Evolutionary conservation across 2,888 invertebrate species (phyloP).

Genomic region (Lochmaea crataegi): DNA sequence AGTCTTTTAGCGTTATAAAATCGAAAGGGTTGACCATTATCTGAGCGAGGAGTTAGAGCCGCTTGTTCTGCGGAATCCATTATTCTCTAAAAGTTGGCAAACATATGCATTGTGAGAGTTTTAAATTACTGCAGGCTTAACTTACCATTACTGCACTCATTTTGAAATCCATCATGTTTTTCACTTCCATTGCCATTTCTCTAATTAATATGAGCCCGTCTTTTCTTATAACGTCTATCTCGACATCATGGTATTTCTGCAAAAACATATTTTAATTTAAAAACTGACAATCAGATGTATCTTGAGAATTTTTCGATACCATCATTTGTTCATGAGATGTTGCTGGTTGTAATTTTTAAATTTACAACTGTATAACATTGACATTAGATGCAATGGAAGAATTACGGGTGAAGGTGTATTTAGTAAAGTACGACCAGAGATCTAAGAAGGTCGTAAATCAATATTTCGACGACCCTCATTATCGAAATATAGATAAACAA

Average conservation of each 20-base stretch:
- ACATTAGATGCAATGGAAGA: too few species aligned
- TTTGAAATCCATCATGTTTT: constrained; percentile 94
- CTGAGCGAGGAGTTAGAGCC: constrained; percentile 75
- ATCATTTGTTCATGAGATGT: too few species aligned
- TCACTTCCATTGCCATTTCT: constrained; percentile 90
- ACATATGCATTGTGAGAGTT: neutral
- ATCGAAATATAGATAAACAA: too few species aligned
- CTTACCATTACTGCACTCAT: constrained; percentile 92
- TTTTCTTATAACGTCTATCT: constrained; percentile 82
- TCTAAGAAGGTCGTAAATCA: too few species aligned
- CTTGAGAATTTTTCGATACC: too few species aligned
- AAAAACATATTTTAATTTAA: constrained; percentile 48
- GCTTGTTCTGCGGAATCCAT: constrained; percentile 93
- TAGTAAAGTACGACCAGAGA: too few species aligned
- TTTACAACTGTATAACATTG: too few species aligned
- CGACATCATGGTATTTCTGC: constrained; percentile 84
- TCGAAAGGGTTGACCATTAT: constrained; percentile 66
- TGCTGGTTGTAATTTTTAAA: too few species aligned
- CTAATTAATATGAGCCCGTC: constrained; percentile 87
- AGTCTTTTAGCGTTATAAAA: constrained; percentile 87
- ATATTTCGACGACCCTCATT: too few species aligned
- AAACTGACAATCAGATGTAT: too few species aligned
- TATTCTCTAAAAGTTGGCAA: constrained; percentile 74
- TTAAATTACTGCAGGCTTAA: neutral
- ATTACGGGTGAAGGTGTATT: too few species aligned